These are phyloP conservation scores for Lithophane ornitopus DNA, from an alignment of 2,888 invertebrate species.

Conservation along the genomic window DNA sequence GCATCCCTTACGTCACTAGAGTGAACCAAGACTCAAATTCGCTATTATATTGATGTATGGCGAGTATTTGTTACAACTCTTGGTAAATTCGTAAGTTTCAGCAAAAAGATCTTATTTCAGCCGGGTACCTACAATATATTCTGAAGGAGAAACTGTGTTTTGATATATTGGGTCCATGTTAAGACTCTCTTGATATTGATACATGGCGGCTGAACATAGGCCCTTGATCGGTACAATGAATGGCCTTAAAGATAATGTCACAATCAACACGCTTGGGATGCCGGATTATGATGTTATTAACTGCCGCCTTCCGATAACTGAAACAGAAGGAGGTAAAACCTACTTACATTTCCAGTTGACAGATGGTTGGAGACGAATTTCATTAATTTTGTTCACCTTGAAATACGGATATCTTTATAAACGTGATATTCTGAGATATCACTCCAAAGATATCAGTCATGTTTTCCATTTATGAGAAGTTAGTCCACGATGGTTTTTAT, in stretches of 20 bases:
- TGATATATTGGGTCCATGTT: conserved; percentile 25
- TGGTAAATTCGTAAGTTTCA: conserved; percentile 62
- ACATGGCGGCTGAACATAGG: conserved; percentile 10
- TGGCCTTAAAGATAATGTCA: conserved; percentile 26
- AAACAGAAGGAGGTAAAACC: conserved; percentile 22
- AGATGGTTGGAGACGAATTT: conserved; percentile 33
- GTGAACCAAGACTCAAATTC: conserved; percentile 72
- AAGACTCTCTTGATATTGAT: conserved; percentile 35
- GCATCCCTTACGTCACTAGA: conserved; percentile 68
- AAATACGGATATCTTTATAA: conserved; percentile 34
- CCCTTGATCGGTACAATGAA: conserved; percentile 29
- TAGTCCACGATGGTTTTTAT: conserved; percentile 2
- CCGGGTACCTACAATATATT: conserved; percentile 21
- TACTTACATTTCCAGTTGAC: conserved; percentile 23
- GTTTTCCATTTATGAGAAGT: conserved; percentile 30
- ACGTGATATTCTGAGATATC: conserved; percentile 26
- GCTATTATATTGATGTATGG: conserved; percentile 77
- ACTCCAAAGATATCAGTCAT: conserved; percentile 26
- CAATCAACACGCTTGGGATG: conserved; percentile 21
- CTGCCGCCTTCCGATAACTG: neutral
- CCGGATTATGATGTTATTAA: conserved; percentile 10
- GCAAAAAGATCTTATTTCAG: conserved; percentile 49
- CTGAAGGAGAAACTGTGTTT: conserved; percentile 9
- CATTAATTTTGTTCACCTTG: conserved; percentile 27
- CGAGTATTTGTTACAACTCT: conserved; percentile 74